Conservation (phyloP, 2,888 invertebrate species). For the Mystacides longicornis region DNA sequence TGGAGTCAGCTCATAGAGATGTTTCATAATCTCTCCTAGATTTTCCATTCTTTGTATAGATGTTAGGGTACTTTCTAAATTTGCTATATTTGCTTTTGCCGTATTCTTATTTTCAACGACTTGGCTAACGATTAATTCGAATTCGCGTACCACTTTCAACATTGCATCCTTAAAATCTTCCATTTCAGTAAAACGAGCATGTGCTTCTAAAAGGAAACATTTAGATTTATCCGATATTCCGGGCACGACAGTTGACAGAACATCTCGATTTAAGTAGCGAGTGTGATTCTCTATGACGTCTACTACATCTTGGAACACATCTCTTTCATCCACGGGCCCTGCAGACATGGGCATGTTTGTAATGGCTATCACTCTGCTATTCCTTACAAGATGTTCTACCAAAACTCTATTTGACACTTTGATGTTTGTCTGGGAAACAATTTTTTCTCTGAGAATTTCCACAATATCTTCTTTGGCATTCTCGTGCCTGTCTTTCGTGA, state of each 20-base stretch:
- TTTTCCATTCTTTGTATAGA: background rate
- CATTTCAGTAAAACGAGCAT: background rate
- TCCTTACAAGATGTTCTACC: background rate
- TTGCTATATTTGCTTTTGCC: background rate
- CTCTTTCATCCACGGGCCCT: background rate
- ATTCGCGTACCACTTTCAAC: background rate
- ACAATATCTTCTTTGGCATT: background rate
- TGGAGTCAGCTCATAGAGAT: background rate
- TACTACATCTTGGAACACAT: background rate
- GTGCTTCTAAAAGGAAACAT: constrained; percentile 7
- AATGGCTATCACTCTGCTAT: background rate
- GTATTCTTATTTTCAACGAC: background rate
- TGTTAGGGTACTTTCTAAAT: background rate
- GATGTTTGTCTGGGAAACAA: background rate
- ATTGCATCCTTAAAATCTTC: background rate
- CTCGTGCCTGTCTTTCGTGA: background rate
- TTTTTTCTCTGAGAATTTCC: background rate
- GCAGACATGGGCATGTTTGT: background rate
- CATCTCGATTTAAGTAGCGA: background rate
- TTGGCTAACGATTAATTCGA: background rate
- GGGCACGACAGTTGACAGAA: background rate
- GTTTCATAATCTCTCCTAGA: background rate
- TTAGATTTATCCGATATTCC: constrained; percentile 1
- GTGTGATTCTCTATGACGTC: background rate
- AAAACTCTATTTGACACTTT: background rate